Conservation (phyloP, 2,797 vertebrate genomes). For the Sebastes itinus region DNA sequence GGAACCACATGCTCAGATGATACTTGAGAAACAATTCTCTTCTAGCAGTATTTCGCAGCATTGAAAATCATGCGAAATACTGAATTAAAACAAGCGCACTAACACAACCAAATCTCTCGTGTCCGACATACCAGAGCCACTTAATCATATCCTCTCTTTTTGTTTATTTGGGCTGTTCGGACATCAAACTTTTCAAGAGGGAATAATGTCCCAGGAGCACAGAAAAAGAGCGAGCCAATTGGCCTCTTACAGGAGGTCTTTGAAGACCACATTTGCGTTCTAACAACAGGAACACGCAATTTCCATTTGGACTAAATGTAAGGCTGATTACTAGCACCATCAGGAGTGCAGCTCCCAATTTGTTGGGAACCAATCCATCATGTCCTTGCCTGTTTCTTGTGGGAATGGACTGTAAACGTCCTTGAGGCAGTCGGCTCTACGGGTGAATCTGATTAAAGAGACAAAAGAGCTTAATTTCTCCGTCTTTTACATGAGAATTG, state of each 20-base stretch:
- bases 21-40: constrained; percentile 18
- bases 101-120: constrained; percentile 50
- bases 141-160: constrained; percentile 71
- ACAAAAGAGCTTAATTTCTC: constrained; percentile 19
- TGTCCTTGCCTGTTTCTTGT: constrained; percentile 42
- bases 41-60: neutral
- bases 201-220: constrained; percentile 72
- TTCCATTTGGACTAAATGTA: constrained; percentile 63
- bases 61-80: constrained; percentile 5
- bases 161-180: constrained; percentile 73
- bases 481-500: constrained; percentile 14
- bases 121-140: constrained; percentile 61
- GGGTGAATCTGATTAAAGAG: constrained; percentile 37
- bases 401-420: constrained; percentile 42
- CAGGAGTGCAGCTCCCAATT: constrained; percentile 36
- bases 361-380: constrained; percentile 49
- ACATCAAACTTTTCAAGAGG: constrained; percentile 70
- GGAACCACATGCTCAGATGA: constrained; percentile 19
- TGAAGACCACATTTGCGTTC: constrained; percentile 57
- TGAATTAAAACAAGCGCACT: constrained; percentile 35
- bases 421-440: constrained; percentile 7
- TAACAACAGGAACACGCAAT: constrained; percentile 60
- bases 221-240: constrained; percentile 53
- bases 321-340: constrained; percentile 59
- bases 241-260: constrained; percentile 58